Evolutionary conservation across 2,113 vertebrate genomes (phyloP), one percentile per base, ranked within the genome.

Genomic region (Synchiropus splendidus): DNA sequence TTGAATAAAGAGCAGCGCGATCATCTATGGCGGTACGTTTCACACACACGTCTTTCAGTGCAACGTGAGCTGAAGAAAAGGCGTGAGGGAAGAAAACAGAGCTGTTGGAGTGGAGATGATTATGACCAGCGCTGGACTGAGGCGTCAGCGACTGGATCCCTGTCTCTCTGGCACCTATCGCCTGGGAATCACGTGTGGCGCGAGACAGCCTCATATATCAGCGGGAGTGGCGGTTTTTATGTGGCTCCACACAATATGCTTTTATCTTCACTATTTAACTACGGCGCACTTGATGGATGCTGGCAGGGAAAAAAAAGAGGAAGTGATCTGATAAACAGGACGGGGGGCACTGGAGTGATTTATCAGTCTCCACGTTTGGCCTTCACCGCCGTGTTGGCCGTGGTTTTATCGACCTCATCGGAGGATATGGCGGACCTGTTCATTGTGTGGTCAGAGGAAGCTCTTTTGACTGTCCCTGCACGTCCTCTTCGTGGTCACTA

Each of bases 261-360:
- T 74, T 76, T 74, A 76, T 78, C 63, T 58, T 31, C 39, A 46
- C 42, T 56, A 61, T 72, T 64, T 75, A 75, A 68, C 70, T 58
- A 69, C 54, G 36, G 31, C 16, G 52, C 55, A 40, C 14, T 54
- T 69, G 62, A 65, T 48, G 52, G 67, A 56, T 48, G 44, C 27
- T 45, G 56, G 54, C 43, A 52, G 64, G 60, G 21, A 27, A 27
- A 27, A 27, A 27, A 71, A 76, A 72, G 45, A 52, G 40, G 46
- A 71, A 61, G 46, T 58, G 46, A 54, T 48, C 61, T 54, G 67
- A 68, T 55, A 73, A 77, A 68, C 54, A 49, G 50, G n/a, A 35
- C 44, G 43, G 54, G 58, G 43, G 48, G 45, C 43, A 67, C 16
- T 17, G 10, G 14, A 13, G 47, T 42, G 31, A 72, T 70, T 50